These are phyloP conservation scores for Tinamus guttatus DNA, from an alignment of 2,113 vertebrate genomes.

Conservation along the genomic window DNA sequence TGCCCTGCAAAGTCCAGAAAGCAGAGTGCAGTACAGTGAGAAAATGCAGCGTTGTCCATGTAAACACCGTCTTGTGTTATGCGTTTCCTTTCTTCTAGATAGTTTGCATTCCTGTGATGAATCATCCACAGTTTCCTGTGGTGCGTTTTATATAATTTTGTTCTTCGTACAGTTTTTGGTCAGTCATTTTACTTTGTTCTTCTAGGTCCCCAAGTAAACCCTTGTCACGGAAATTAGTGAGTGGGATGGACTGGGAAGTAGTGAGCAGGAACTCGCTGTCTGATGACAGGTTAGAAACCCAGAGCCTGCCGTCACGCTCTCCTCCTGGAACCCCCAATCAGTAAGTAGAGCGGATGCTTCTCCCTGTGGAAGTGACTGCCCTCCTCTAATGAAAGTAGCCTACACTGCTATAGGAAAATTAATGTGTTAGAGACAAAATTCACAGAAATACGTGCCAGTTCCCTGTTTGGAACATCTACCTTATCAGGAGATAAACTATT, in stretches of 20 bases:
- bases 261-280: slow-evolving; percentile 95
- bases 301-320: slow-evolving; percentile 95
- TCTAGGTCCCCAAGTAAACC: slow-evolving; percentile 96
- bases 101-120: not conserved
- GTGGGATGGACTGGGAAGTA: slow-evolving; percentile 92
- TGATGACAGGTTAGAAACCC: slow-evolving; percentile 95
- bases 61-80: not conserved
- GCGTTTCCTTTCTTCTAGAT: not conserved
- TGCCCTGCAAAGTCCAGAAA: not conserved
- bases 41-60: not conserved
- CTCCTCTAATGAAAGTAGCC: not conserved
- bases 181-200: slow-evolving; percentile 29
- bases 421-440: not conserved
- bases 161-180: not conserved
- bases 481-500: not conserved
- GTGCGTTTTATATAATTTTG: not conserved
- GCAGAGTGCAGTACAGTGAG: not conserved
- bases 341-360: slow-evolving; percentile 80
- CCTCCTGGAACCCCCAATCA: slow-evolving; percentile 96
- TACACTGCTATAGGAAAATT: not conserved
- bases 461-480: not conserved
- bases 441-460: not conserved
- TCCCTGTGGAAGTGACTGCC: not conserved
- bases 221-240: slow-evolving; percentile 89
- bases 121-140: not conserved